Evolutionary conservation across 1,140 invertebrate genomes (phyloP).

Genomic region (Drosophila mojavensis): DNA sequence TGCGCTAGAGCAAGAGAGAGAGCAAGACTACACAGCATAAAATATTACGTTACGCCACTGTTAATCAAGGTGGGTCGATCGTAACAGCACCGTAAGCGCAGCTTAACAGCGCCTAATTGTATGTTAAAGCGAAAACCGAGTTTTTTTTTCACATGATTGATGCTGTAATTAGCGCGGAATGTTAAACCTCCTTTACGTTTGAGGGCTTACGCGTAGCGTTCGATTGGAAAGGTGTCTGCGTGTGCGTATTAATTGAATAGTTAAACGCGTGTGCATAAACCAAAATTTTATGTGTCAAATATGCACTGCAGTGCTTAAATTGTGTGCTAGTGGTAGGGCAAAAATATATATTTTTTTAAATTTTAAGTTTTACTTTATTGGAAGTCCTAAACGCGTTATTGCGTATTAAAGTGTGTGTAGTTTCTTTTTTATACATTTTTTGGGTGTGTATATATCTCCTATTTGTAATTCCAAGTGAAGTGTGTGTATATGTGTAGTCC

Average conservation of each 20-base stretch:
- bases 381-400: background rate
- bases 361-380: background rate
- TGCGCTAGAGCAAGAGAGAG: background rate
- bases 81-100: background rate
- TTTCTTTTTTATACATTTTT: background rate
- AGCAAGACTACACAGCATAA: background rate
- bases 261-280: background rate
- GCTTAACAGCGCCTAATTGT: background rate
- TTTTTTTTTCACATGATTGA: background rate
- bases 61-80: background rate
- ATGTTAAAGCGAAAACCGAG: background rate
- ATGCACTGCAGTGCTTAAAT: too few relatives aligned
- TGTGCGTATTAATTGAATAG: background rate
- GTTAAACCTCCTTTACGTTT: background rate
- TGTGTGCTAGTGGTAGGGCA: background rate
- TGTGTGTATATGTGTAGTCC: conserved; percentile 26
- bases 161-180: background rate
- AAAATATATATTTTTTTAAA: background rate
- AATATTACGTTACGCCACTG: background rate
- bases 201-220: too few relatives aligned
- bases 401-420: background rate
- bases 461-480: conserved; percentile 15
- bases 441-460: background rate
- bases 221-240: background rate
- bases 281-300: too few relatives aligned